Base-by-base conservation (phyloP, 2,888 invertebrate genomes). In the Stenurella melanura region DNA sequence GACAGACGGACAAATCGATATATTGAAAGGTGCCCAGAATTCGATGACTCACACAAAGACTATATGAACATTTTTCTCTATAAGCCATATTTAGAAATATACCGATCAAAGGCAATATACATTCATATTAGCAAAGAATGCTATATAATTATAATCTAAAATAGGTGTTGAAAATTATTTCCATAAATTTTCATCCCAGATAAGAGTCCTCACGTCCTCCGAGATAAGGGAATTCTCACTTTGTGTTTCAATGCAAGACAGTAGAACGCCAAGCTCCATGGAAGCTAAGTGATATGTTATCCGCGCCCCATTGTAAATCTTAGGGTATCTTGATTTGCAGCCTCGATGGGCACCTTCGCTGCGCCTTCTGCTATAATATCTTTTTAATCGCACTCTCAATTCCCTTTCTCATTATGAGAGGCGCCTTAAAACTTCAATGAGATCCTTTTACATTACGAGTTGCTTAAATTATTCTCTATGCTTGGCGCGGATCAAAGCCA, bases 341-440 rank as follows among this genome's bases (percentile, higher is more conserved):
- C 15, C 64, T 38, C 75, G 57, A 30, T 17, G 56, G 71, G 30
- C 54, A 17, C 18, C 15, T 17, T n/a, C 38, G 19, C 56, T 75
- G 54, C 70, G n/a, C 57, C 64, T 42, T 54, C 71, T 54, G 54
- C 73, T 74, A 56, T 77, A 78, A 80, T 77, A 78, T 76, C 79
- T 75, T 73, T 78, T 78, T 81, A 78, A 79, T 81, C 78, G 75
- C 72, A 71, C 57, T 74, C 79, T 79, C 78, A 69, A 77, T 77
- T 75, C 74, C 34, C 42, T 57, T 61, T 71, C 63, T 64, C 61
- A 71, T 75, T 75, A 75, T 57, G 19, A 4, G 19, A 61, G 50
- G 19, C 56, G 56, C 19, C 70, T 60, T 15, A 60, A 70, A 56
- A 34, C 54, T 66, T 66, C 64, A 75, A 75, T 77, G 64, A 42